Conservation (phyloP, 2,797 vertebrate species). For the Pempheris klunzingeri region DNA sequence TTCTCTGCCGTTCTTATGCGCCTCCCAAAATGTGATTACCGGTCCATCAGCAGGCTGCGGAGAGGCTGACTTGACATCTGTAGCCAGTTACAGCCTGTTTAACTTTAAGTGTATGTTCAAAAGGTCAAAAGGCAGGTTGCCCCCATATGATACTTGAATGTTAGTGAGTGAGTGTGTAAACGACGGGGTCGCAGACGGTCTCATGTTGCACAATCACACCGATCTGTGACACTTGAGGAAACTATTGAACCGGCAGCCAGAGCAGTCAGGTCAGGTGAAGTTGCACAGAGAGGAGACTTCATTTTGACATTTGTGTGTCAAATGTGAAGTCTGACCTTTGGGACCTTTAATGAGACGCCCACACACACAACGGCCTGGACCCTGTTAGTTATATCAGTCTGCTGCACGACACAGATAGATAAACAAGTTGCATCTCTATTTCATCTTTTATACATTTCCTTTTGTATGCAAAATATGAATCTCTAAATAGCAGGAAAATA, state of each 20-base stretch:
- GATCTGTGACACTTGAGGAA: constrained; percentile 46
- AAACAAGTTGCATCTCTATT: not conserved
- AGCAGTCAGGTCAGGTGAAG: constrained; percentile 29
- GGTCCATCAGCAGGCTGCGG: not conserved
- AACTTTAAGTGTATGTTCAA: constrained; percentile 22
- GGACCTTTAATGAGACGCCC: constrained; percentile 41
- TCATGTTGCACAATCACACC: constrained; percentile 52
- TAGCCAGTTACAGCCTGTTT: not conserved
- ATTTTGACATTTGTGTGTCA: constrained; percentile 64
- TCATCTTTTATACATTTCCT: not conserved
- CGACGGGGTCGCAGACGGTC: constrained; percentile 34
- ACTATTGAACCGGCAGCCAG: constrained; percentile 11
- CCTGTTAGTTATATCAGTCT: not conserved
- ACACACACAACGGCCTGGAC: constrained; percentile 10
- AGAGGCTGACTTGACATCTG: constrained; percentile 29
- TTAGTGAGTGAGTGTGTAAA: constrained; percentile 27
- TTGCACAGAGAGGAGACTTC: constrained; percentile 50
- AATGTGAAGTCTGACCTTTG: constrained; percentile 52
- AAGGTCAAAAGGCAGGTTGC: constrained; percentile 39
- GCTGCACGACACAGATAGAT: too few relatives aligned
- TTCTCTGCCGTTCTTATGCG: too few relatives aligned
- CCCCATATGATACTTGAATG: constrained; percentile 1
- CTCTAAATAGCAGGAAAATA: not conserved
- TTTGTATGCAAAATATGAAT: not conserved
- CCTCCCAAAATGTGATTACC: too few relatives aligned